Evolutionary conservation across 2,888 invertebrate species (phyloP).

Genomic region (Sclerodermus sp.): DNA sequence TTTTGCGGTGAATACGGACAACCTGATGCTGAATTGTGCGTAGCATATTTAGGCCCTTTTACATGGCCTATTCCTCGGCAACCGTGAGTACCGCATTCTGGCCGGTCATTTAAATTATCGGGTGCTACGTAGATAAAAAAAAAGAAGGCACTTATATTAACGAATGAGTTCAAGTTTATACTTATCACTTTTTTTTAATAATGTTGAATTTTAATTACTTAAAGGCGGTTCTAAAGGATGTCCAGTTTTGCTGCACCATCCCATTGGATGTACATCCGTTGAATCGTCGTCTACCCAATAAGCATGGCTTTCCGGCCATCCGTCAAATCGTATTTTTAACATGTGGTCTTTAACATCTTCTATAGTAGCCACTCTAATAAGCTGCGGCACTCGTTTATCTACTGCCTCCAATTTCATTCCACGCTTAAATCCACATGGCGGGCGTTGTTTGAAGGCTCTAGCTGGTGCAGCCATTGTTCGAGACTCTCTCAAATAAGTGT

Average conservation of each 20-base stretch:
- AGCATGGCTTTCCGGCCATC: conserved; percentile 82
- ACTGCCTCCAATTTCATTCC: conserved; percentile 90
- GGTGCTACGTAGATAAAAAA: conserved; percentile 59
- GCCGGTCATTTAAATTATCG: conserved; percentile 64
- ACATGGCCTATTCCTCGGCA: conserved; percentile 90
- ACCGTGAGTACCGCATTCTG: conserved; percentile 80
- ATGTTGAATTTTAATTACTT: too few species aligned
- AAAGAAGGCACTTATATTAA: too few species aligned
- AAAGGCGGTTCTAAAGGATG: conserved; percentile 85
- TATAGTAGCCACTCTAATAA: conserved; percentile 85
- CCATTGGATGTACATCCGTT: conserved; percentile 86
- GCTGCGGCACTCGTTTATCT: conserved; percentile 77
- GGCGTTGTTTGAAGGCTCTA: conserved; percentile 78
- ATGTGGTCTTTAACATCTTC: conserved; percentile 72
- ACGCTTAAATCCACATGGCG: conserved; percentile 75
- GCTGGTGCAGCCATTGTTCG: conserved; percentile 76
- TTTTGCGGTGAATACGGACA: conserved; percentile 75
- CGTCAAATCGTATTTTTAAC: conserved; percentile 76
- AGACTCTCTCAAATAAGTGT: conserved; percentile 76
- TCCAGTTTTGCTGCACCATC: conserved; percentile 88
- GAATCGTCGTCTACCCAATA: conserved; percentile 91
- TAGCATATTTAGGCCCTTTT: conserved; percentile 74
- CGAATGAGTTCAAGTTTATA: too few species aligned
- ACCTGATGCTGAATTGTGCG: conserved; percentile 71
- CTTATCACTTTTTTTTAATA: too few species aligned